Conservation (phyloP, 1,140 invertebrate genomes). For the Drosophila serrata region DNA sequence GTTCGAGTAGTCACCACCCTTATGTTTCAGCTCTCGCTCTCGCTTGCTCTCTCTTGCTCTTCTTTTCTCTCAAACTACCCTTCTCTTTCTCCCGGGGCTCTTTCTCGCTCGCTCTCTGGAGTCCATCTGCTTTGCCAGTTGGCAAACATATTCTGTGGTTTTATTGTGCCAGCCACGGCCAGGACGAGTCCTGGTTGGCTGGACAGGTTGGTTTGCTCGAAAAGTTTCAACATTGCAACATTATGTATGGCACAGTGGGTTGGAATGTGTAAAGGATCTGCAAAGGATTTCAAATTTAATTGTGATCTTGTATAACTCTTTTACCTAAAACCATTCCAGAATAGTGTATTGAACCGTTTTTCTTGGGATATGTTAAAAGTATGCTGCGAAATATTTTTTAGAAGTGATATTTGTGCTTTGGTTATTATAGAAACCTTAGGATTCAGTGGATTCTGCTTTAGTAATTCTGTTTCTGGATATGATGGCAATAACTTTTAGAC, state of each 20-base stretch:
- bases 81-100: slow-evolving; percentile 46
- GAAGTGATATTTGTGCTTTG: too few species aligned
- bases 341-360: too few species aligned
- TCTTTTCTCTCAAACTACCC: slow-evolving; percentile 15
- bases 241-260: slow-evolving; percentile 27
- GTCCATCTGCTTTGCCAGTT: slow-evolving; percentile 83
- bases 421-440: too few species aligned
- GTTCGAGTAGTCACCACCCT: slow-evolving; percentile 63
- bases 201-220: slow-evolving; percentile 46
- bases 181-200: slow-evolving; percentile 78
- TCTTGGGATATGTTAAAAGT: too few species aligned
- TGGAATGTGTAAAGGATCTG: too few species aligned
- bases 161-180: slow-evolving; percentile 64
- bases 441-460: too few species aligned
- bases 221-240: slow-evolving; percentile 19
- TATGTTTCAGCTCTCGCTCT: slow-evolving; percentile 55
- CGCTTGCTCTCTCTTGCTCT: slow-evolving; percentile 26
- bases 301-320: not conserved
- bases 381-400: too few species aligned
- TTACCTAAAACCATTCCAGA: too few species aligned
- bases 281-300: not conserved
- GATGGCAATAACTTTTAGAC: not conserved
- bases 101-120: slow-evolving; percentile 14
- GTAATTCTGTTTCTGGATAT: not conserved
- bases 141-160: slow-evolving; percentile 85